Conservation (phyloP, 2,113 vertebrate genomes). For the Periophthalmodon schlosseri region DNA sequence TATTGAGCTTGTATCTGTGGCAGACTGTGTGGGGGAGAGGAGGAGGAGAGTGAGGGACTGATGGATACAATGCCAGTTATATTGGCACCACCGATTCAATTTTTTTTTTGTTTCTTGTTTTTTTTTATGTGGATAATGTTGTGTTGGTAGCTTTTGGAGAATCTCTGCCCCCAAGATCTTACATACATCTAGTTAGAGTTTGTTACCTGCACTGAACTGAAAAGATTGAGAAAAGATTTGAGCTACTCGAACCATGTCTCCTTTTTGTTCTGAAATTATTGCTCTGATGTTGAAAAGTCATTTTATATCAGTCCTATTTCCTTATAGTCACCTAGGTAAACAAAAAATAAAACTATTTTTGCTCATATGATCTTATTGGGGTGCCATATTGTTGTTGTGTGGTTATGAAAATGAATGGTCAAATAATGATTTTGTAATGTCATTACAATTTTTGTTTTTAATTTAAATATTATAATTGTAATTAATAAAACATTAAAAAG, state of each 20-base stretch:
- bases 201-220: too few species aligned
- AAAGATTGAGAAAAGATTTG: too few species aligned
- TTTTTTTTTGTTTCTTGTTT: too few species aligned
- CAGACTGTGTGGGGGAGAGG: background rate
- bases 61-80: conserved; percentile 8
- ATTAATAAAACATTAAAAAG: background rate
- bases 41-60: conserved; percentile 31
- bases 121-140: background rate
- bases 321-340: background rate
- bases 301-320: background rate
- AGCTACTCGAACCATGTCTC: background rate
- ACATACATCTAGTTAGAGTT: too few species aligned
- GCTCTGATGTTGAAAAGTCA: background rate
- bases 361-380: background rate
- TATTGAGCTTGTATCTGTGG: conserved; percentile 53
- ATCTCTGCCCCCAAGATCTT: too few species aligned
- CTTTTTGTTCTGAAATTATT: background rate
- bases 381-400: background rate
- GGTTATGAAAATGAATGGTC: background rate
- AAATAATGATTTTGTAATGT: background rate
- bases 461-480: background rate
- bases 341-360: background rate
- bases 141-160: too few species aligned
- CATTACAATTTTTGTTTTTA: background rate
- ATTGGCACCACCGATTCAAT: background rate